Evolutionary conservation across 2,888 invertebrate species (phyloP), one percentile per base, ranked within the genome.

Genomic region (Cerceris ruficornis): DNA sequence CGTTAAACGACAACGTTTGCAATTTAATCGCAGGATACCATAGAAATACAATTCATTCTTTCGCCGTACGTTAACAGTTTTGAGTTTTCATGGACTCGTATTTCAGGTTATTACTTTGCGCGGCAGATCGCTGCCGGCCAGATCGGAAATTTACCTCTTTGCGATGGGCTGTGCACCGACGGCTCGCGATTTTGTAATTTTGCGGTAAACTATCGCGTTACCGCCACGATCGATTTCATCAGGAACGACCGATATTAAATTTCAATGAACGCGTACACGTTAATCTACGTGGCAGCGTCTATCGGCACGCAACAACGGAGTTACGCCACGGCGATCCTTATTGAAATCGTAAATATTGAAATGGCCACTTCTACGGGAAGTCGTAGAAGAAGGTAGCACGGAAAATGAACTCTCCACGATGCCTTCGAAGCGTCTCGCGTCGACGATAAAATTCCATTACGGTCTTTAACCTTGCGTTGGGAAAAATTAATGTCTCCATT

Each of bases 191-290:
- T 78, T 78, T 54, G 78, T 70, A 82, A 84, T 83, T 83, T 78
- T 72, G 69, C 67, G 68, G 69, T 69, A 41, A 69, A 66, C 72
- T 78, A 81, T 74, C 70, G 72, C 72, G 70, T 84, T 81, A 73
- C 84, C 75, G 60, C 84, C 75, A 57, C 65, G 82, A 69, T 78
- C 75, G 78, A 50, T 77, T 82, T 84, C 84, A 83, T 78, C 72
- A 71, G 52, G 50, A 60, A 55, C 59, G 72, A 59, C 71, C 84
- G 72, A 83, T 84, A 84, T 84, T 77, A 81, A 83, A 81, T 81
- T 81, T 84, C 82, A 77, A 84, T 84, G 82, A 77, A 65, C 75
- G 69, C 71, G 74, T 69, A 84, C 67, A 60, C 64, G 77, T 77
- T 81, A 74, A 81, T 81, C 69, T 71, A 62, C 52, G 62, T 50